Evolutionary conservation across 2,888 invertebrate genomes (phyloP), one percentile per base, ranked within the genome.

Genomic region (Drosophila acutilabella): DNA sequence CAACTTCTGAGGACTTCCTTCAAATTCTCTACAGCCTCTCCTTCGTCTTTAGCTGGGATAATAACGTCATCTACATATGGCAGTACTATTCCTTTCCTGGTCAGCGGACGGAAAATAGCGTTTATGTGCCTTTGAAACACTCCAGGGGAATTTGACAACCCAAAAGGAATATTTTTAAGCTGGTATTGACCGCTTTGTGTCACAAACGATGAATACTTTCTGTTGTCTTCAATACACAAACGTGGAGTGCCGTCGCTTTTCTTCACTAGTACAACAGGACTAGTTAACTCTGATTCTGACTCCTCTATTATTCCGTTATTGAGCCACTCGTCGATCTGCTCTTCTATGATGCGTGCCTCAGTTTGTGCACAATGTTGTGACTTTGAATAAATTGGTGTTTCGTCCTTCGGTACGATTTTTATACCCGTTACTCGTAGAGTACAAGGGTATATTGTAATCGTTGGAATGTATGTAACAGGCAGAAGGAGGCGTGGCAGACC

Each of bases 91-190:
- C 64, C 62, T 38, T 45, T 42, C 0, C 42, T 36, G 30, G 75
- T 66, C 10, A 74, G 13, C 0, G 73, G 54, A 6, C 71, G 57
- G 61, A 80, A 78, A 41, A 77, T 67, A 20, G 66, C 53, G 18
- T n/a, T 50, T 1, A 50, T 33, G 11, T 59, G 33, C 20, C 20
- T 20, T 20, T 20, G 20, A 20, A 20, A 20, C 2, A 20, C 42
- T 1, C 80, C 62, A 1, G 88, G 88, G 0, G 81, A 89, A 36
- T 90, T 90, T 1, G 73, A 70, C 4, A 92, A 58, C 4, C 92
- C 92, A 82, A 91, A 59, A 0, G 51, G 52, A 7, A 33, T 38
- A 3, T 26, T 44, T 13, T 47, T 3, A 8, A 56, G 38, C 13
- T 56, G 14, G 10, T 20, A 23, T 38, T 26, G 20, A 4, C 20